Conservation (phyloP, 2,888 invertebrate species). For the Chloromyia formosa region DNA sequence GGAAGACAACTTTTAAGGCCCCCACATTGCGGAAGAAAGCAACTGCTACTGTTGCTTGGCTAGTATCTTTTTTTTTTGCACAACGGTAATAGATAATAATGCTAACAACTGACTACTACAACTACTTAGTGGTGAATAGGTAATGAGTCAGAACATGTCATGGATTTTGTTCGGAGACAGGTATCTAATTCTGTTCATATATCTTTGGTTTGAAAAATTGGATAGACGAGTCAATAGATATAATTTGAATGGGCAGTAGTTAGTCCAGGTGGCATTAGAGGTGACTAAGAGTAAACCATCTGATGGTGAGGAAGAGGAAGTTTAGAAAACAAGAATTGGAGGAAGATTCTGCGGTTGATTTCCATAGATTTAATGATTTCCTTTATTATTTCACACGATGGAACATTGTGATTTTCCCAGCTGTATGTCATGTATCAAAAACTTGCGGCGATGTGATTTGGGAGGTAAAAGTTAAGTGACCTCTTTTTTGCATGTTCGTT, state of each 20-base stretch:
- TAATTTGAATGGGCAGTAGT: constrained; percentile 23
- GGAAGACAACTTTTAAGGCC: background rate
- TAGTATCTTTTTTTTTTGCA: constrained; percentile 18
- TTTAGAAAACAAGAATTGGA: constrained; percentile 37
- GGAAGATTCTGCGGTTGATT: constrained; percentile 38
- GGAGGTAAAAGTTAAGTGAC: constrained; percentile 1
- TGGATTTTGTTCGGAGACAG: constrained; percentile 12
- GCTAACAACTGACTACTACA: background rate
- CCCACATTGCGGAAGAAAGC: constrained; percentile 35
- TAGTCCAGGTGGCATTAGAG: background rate
- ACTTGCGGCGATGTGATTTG: background rate
- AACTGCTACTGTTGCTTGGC: constrained; percentile 8
- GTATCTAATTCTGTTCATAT: constrained; percentile 13
- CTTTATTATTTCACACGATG: constrained; percentile 38
- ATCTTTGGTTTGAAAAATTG: constrained; percentile 31
- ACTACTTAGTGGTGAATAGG: constrained; percentile 37
- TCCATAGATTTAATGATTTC: constrained; percentile 41
- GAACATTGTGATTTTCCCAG: constrained; percentile 15
- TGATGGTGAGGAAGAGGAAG: constrained; percentile 8
- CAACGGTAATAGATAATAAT: constrained; percentile 43
- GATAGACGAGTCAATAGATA: constrained; percentile 34
- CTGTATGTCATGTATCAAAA: constrained; percentile 11
- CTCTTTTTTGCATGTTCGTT: background rate
- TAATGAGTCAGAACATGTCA: constrained; percentile 41
- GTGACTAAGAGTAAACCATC: background rate